Conservation (phyloP, 2,888 invertebrate species). For the Aphodius sticticus region DNA sequence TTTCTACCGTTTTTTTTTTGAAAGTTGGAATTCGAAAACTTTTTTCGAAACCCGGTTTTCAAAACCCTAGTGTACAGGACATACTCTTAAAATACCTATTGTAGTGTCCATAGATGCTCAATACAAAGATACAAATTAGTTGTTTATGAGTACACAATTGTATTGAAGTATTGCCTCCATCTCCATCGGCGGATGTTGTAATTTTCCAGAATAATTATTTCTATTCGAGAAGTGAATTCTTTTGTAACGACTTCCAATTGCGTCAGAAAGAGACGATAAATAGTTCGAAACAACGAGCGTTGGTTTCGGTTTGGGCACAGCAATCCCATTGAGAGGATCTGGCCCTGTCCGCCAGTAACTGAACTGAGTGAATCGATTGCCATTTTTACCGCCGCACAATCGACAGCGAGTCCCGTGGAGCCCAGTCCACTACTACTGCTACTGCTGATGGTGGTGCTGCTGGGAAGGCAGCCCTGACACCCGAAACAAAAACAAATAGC, state of each 20-base stretch:
- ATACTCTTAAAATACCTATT: too few species aligned
- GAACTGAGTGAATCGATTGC: conserved; percentile 4
- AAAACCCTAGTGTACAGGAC: too few species aligned
- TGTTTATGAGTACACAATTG: too few species aligned
- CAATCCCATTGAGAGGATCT: not conserved
- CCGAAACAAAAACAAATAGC: conserved; percentile 21
- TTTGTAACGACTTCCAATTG: not conserved
- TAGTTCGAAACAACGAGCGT: not conserved
- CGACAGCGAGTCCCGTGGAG: not conserved
- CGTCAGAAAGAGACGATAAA: not conserved
- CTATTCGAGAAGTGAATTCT: not conserved
- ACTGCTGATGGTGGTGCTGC: not conserved
- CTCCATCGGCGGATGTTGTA: too few species aligned
- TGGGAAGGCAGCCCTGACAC: not conserved
- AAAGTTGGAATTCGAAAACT: too few species aligned
- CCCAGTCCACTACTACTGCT: not conserved
- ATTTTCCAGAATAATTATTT: not conserved
- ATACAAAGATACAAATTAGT: too few species aligned
- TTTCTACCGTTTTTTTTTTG: too few species aligned
- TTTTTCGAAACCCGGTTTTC: too few species aligned
- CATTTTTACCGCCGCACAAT: conserved; percentile 4
- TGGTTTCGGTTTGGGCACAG: not conserved
- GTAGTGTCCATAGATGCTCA: too few species aligned
- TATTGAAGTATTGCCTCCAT: too few species aligned
- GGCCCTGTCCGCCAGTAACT: not conserved